Conservation (phyloP, 2,888 invertebrate species). For the Agelastica alni region DNA sequence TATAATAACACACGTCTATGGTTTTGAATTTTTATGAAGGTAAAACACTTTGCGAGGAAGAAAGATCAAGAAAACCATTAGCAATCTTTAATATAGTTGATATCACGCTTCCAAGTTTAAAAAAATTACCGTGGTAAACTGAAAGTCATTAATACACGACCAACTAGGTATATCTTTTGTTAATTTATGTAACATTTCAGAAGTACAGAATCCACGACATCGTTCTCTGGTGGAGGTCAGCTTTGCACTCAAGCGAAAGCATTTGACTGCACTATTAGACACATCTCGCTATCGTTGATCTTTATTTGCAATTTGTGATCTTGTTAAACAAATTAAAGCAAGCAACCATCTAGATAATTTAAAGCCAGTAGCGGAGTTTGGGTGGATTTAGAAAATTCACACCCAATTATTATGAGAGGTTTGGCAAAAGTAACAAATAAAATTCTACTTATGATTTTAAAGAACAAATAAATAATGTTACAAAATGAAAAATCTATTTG, state of each 20-base stretch:
- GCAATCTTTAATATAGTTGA: no score
- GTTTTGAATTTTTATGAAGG: no score
- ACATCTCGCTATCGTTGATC: slow-evolving; percentile 29
- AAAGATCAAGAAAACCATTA: no score
- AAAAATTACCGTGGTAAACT: background rate
- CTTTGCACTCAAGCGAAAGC: slow-evolving; percentile 1
- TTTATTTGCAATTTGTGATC: slow-evolving; percentile 42
- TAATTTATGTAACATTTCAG: background rate
- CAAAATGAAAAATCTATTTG: no score
- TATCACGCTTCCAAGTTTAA: no score
- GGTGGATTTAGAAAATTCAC: no score
- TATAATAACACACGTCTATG: no score
- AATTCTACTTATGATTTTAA: no score
- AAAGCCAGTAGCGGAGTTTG: slow-evolving; percentile 15
- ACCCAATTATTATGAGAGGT: no score
- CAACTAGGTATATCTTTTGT: background rate
- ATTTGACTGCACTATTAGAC: slow-evolving; percentile 22
- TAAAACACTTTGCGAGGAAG: no score
- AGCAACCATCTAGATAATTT: slow-evolving; percentile 47
- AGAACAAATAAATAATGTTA: no score
- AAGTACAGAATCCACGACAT: background rate
- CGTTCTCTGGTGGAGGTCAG: slow-evolving; percentile 3
- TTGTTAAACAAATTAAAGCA: slow-evolving; percentile 48
- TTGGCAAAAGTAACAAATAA: no score
- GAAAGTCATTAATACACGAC: background rate